Conservation (phyloP, 2,888 invertebrate species). For the Trachelus iudaicus region DNA sequence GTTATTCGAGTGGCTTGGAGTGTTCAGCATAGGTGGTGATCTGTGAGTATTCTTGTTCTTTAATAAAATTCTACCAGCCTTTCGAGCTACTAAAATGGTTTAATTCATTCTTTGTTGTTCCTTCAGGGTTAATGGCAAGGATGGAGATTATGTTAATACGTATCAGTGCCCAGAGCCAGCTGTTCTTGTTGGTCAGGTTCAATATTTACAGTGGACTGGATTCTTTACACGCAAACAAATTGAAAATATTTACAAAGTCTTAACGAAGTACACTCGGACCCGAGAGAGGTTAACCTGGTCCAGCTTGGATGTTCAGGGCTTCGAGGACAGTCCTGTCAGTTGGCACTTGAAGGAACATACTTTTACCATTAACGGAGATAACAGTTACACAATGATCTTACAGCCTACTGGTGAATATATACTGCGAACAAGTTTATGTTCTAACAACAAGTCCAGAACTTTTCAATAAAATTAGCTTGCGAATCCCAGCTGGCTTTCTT, state of each 20-base stretch:
- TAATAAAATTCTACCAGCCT: not conserved
- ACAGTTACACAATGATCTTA: slow-evolving; percentile 66
- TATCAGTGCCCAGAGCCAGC: slow-evolving; percentile 63
- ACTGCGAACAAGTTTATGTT: slow-evolving; percentile 59
- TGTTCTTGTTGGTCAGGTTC: slow-evolving; percentile 56
- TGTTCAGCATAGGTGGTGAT: slow-evolving; percentile 66
- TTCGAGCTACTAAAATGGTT: not conserved
- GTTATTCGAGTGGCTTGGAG: slow-evolving; percentile 71
- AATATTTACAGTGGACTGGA: slow-evolving; percentile 67
- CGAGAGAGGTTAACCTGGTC: slow-evolving; percentile 64
- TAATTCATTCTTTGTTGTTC: not conserved
- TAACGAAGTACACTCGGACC: slow-evolving; percentile 50
- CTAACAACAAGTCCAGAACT: slow-evolving; percentile 57
- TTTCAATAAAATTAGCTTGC: slow-evolving; percentile 32
- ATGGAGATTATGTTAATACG: slow-evolving; percentile 60
- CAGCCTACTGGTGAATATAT: slow-evolving; percentile 52
- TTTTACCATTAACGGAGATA: slow-evolving; percentile 67
- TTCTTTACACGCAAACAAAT: slow-evolving; percentile 66
- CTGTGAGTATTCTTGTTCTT: slow-evolving; percentile 44
- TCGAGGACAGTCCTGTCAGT: slow-evolving; percentile 68
- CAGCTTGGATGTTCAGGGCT: slow-evolving; percentile 70
- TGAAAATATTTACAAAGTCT: slow-evolving; percentile 52
- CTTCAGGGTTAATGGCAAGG: slow-evolving; percentile 30
- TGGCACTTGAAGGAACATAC: slow-evolving; percentile 67
- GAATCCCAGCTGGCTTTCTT: not conserved